These are phyloP conservation scores for Antrozous pallidus DNA, from an alignment of 2,797 vertebrate genomes.

Conservation along the genomic window DNA sequence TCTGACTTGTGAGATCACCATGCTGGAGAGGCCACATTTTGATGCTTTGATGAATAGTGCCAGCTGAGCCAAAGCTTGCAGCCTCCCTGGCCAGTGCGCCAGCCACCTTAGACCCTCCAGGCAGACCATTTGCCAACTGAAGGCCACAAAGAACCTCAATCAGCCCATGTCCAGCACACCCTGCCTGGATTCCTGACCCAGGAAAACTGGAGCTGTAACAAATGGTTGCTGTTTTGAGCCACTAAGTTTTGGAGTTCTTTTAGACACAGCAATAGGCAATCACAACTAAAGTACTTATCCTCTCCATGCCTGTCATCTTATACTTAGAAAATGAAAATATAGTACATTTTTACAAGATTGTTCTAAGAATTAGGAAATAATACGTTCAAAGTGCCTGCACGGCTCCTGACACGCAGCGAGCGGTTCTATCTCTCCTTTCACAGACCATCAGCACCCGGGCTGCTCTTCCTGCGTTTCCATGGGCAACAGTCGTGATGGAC, in stretches of 20 bases:
- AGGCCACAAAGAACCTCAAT: not conserved
- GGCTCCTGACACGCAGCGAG: not conserved
- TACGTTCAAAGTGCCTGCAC: not conserved
- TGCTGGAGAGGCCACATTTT: not conserved
- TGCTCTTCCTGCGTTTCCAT: not conserved
- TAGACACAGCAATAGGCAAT: not conserved
- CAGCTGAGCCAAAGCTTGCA: not conserved
- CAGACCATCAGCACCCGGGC: rapidly evolving
- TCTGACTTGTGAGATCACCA: not conserved
- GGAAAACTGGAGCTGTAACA: not conserved
- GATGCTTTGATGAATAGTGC: not conserved
- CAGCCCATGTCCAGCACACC: not conserved
- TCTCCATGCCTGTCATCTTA: not conserved
- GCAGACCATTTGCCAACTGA: not conserved
- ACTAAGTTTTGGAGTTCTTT: not conserved
- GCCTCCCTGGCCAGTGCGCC: not conserved
- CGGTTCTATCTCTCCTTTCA: not conserved
- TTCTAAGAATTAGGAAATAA: not conserved
- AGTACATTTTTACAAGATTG: not conserved
- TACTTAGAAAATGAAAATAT: not conserved
- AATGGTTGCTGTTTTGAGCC: not conserved
- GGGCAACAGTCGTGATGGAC: not conserved
- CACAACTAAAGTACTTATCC: not conserved
- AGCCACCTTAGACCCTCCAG: not conserved
- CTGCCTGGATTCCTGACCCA: not conserved